Evolutionary conservation across 1,140 invertebrate species (phyloP), one percentile per base, ranked within the genome.

Genomic region (Drosophila pectinifera): DNA sequence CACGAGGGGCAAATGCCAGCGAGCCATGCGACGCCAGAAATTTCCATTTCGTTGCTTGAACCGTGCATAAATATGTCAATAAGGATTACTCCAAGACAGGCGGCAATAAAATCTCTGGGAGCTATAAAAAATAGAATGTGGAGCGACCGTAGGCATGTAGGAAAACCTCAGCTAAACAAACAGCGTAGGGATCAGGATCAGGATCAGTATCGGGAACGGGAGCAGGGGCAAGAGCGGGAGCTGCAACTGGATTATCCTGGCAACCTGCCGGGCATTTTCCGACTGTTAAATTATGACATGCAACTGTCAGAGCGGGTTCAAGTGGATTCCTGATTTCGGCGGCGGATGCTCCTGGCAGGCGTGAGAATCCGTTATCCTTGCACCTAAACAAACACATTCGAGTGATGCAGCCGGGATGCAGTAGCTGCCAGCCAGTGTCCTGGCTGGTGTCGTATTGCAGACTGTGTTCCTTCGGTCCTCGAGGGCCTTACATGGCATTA

Each of bases 301-400:
- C 77, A 78, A 89, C 85, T 89, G 84, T 89, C 85, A 80, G 54
- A 42, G 72, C 41, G 45, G 73, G 49, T 59, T 89, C 76, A 84
- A 88, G 84, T 88, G 73, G 55, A 31, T 55, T 65, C 18, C 24
- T 68, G 55, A 31, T 55, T 65, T 22, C 24, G 46, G 46, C 31
- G 43, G 42, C 28, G 57, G 58, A 36, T 81, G 56, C 59, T 58
- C 46, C 56, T 55, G 84, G 62, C 51, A 63, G 74, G 73, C 84
- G 84, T 89, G 84, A 89, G 85, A 89, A 89, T 80, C 63, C 72
- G 64, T 85, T 89, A 85, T 85, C 85, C 80, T 89, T 77, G 80
- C 58, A 80, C 72, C 84, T 70, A 80, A 89, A 89, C 57, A 80
- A 83, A 88, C 76, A 84, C 84, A 70, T 84, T 70, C 46, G 18